Evolutionary conservation across 2,888 invertebrate species (phyloP), one percentile per base, ranked within the genome.

Genomic region (Athalia cordata): DNA sequence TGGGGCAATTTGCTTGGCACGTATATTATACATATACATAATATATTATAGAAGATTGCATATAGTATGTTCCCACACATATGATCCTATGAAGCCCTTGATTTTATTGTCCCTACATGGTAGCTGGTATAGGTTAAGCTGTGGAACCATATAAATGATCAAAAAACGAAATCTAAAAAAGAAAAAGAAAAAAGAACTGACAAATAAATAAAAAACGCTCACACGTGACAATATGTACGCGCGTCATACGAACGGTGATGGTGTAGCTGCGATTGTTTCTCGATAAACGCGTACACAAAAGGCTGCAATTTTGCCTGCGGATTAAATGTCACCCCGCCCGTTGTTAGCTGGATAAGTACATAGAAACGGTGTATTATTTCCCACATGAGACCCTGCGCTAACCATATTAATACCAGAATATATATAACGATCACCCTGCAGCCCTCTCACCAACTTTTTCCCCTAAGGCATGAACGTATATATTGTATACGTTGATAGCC

Each of bases 251-350:
- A 47, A 57, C 57, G 64, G 7, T 9, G 52, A 45, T 55, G 68
- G 68, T 68, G 57, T 43, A 47, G 43, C 70, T 57, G 15, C 59
- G 57, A 57, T 70, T 70, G 70, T 70, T 72, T 72, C 57, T 57
- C 72, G 45, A 59, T 72, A 57, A 72, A 72, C 57, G 57, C 68
- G 50, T 29, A 29, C 29, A 68, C 72, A 72, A 72, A 72, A 72
- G 72, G 72, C 72, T 72, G 68, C 57, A 57, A 72, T 72, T 72
- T 72, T 72, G 59, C 72, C 29, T 59, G 59, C 57, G 72, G 72
- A 72, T 72, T 72, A 72, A 72, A 72, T 72, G 59, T 72, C 72
- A 43, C 72, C 3, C 67, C 52, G 52, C 13, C 59, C 13, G 62
- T 43, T 66, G 68, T 52, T 68, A 15, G 29, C 29, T 52, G 29